Evolutionary conservation across 1,140 invertebrate genomes (phyloP), one percentile per base, ranked within the genome.

Genomic region (Papilio xuthus): DNA sequence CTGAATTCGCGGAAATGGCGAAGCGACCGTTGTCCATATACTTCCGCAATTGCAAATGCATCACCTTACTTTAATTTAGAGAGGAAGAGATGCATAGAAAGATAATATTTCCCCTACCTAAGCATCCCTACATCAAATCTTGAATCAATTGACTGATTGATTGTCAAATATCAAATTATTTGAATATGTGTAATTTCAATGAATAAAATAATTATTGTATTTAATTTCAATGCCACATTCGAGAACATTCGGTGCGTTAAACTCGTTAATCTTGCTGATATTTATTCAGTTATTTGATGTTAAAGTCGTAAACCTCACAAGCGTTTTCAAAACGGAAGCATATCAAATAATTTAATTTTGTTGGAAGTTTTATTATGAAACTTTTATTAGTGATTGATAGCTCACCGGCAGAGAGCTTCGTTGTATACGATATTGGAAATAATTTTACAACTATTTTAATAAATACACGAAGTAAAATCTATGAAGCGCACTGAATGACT

Each of bases 401-500:
- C 13, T 13, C 60, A 18, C 60, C 60, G 26, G 60, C 60, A 28
- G 26, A 67, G 60, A 23, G 23, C 26, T 26, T 67, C 26, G 4
- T 4, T 15, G 47, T 50, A 18, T 18, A 15, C 47, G 60, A 32
- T 28, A 73, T 73, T 44, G 42, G 41, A 44, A 47, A 73, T 71
- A 71, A 71, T 44, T 71, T 73, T 15, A 73, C 42, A 44, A 26
- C 42, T 26, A 42, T 47, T 73, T 73, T 12, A n/a, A 69, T 37
- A 73, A 73, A 73, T 47, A 42, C 13, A 26, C 37, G 79, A 82
- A 79, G 83, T 80, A 79, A 80, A 79, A 80, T 82, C 77, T 80
- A 78, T 79, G 74, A 78, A 81, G 69, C 70, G 80, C 79, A 76
- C 9, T 77, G 77, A 79, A 80, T 78, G 67, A 80, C 74, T 67